Conservation (phyloP, 2,888 invertebrate genomes). For the Ormyrus pomaceus region DNA sequence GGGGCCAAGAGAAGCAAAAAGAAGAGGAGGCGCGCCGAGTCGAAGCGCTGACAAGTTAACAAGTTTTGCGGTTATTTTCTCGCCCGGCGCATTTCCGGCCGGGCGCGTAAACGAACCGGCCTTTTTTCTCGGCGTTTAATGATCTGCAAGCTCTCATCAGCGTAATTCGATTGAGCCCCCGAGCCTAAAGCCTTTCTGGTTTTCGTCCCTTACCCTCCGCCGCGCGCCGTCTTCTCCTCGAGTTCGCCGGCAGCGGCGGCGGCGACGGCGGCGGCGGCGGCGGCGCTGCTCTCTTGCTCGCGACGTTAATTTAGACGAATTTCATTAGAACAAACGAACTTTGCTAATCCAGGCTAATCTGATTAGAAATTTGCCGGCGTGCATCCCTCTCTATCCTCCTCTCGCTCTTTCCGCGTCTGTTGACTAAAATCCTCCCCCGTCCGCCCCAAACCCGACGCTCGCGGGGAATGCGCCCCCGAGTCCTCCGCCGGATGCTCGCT, state of each 20-base stretch:
- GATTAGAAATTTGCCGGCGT: conserved; percentile 75
- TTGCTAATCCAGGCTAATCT: conserved; percentile 75
- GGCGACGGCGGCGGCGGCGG: conserved; percentile 1
- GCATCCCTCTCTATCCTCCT: conserved; percentile 59
- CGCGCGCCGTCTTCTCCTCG: conserved; percentile 52
- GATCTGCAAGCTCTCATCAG: conserved; percentile 52
- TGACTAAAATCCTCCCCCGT: conserved; percentile 31
- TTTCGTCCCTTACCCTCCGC: conserved; percentile 54
- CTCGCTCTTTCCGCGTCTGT: conserved; percentile 27
- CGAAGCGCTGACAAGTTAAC: background rate
- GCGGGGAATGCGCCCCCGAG: conserved; percentile 43
- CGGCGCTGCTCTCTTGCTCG: conserved; percentile 59
- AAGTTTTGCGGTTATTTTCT: conserved; percentile 26
- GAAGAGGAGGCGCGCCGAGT: no score
- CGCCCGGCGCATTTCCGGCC: background rate
- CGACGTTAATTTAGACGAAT: conserved; percentile 76
- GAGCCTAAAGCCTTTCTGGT: conserved; percentile 55
- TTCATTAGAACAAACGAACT: conserved; percentile 76
- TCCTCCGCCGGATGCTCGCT: conserved; percentile 51
- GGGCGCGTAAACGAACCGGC: conserved; percentile 3
- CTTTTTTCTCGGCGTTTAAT: conserved; percentile 40
- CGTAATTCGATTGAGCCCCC: conserved; percentile 49
- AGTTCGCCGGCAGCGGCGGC: background rate
- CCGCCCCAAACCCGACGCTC: conserved; percentile 59
- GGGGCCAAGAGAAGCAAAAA: no score